Evolutionary conservation across 1,140 invertebrate genomes (phyloP).

Genomic region (Theocolax elegans): DNA sequence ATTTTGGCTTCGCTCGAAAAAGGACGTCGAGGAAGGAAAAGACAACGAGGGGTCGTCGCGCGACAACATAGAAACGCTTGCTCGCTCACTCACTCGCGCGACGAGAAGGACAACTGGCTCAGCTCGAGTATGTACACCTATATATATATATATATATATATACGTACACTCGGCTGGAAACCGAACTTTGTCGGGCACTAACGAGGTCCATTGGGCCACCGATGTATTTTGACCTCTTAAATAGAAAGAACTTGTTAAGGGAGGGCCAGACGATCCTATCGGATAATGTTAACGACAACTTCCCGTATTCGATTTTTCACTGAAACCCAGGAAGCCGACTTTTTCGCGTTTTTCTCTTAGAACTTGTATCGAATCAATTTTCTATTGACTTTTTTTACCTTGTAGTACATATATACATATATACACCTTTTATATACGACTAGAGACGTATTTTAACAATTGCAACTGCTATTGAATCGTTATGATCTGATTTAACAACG

Average conservation of each 20-base stretch:
- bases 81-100: not conserved
- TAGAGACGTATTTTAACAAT: no score
- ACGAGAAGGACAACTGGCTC: not conserved
- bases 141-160: not conserved
- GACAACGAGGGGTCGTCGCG: not conserved
- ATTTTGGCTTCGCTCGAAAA: conserved; percentile 17
- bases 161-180: not conserved
- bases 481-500: no score
- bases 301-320: no score
- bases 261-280: no score
- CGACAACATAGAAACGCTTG: not conserved
- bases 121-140: not conserved
- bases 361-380: no score
- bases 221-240: conserved; percentile 6
- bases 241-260: conserved; percentile 6
- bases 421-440: no score
- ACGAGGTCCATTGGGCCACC: conserved; percentile 10
- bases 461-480: no score
- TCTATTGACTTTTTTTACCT: no score
- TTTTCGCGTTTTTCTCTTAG: no score
- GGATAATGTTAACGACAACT: not conserved
- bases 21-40: not conserved
- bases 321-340: no score
- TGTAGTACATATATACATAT: no score
- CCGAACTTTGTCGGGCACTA: not conserved